Evolutionary conservation across 1,140 invertebrate species (phyloP).

Genomic region (Orchesella cincta): DNA sequence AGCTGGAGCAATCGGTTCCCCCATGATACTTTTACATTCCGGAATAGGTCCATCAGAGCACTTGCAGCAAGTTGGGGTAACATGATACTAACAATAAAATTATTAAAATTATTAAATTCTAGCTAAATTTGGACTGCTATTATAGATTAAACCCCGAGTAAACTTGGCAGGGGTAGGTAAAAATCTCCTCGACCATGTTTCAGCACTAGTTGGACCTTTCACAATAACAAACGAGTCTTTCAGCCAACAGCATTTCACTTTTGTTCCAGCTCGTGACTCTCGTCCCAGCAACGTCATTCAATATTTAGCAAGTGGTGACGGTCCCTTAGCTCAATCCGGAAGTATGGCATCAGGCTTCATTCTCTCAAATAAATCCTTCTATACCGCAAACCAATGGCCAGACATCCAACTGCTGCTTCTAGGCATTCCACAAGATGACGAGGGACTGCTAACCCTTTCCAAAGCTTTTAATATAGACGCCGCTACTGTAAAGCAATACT

Average conservation of each 20-base stretch:
- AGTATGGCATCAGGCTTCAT: conserved; percentile 42
- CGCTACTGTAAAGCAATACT: conserved; percentile 38
- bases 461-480: conserved; percentile 34
- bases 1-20: conserved; percentile 52
- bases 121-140: too few species aligned
- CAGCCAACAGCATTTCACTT: conserved; percentile 37
- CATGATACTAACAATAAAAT: too few species aligned
- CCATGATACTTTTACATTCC: conserved; percentile 57
- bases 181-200: conserved; percentile 66
- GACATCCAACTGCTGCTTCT: conserved; percentile 43
- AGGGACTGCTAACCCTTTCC: conserved; percentile 29
- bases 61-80: conserved; percentile 55
- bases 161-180: conserved; percentile 73
- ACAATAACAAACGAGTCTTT: conserved; percentile 18
- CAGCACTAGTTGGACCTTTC: conserved; percentile 7
- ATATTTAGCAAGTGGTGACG: conserved; percentile 33
- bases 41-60: conserved; percentile 63
- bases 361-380: conserved; percentile 28
- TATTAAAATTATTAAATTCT: too few species aligned
- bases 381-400: conserved; percentile 29
- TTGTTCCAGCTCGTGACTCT: conserved; percentile 36
- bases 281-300: conserved; percentile 27
- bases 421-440: conserved; percentile 35
- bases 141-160: conserved; percentile 47
- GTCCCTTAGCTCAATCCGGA: conserved; percentile 40